Evolutionary conservation across 2,797 vertebrate species (phyloP).

Genomic region (Sebastes steindachneri): DNA sequence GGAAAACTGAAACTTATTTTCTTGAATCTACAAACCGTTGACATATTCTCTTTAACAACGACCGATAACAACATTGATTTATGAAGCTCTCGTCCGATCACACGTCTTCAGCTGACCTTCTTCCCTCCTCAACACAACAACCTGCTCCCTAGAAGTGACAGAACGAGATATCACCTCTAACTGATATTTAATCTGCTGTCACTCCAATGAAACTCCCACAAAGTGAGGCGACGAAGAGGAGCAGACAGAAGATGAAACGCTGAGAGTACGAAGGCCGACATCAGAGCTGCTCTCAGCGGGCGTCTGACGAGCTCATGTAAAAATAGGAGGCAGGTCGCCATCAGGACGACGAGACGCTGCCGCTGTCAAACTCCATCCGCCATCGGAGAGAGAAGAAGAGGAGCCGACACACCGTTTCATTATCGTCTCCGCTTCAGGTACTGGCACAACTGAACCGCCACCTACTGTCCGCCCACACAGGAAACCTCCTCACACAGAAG

Average conservation of each 20-base stretch:
- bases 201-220: neutral
- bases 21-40: no score
- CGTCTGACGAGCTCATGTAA: constrained; percentile 23
- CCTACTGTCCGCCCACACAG: neutral
- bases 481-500: neutral
- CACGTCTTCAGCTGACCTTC: neutral
- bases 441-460: neutral
- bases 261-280: neutral
- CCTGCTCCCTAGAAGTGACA: neutral
- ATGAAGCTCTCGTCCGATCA: neutral
- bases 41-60: neutral
- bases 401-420: neutral
- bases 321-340: constrained; percentile 12
- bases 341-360: neutral
- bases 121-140: neutral
- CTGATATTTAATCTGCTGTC: neutral
- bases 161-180: neutral
- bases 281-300: constrained; percentile 33
- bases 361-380: neutral
- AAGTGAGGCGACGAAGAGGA: neutral
- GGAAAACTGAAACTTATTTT: no score
- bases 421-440: neutral
- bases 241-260: neutral
- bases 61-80: neutral
- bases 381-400: neutral